Evolutionary conservation across 1,140 invertebrate species (phyloP).

Genomic region (Drosophila mauritiana): DNA sequence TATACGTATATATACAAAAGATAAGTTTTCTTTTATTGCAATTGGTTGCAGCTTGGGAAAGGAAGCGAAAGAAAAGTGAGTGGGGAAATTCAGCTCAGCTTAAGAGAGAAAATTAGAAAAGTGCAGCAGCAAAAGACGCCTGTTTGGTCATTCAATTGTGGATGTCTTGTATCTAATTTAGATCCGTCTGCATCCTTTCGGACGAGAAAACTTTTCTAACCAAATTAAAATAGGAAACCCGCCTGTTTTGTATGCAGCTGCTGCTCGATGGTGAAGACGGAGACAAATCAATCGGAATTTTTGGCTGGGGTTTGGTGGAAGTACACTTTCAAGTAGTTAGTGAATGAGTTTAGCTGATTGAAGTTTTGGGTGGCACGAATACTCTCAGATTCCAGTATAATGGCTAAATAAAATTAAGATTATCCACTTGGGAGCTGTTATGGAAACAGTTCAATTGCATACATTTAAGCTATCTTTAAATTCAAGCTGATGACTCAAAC

Average conservation of each 20-base stretch:
- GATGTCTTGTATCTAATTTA: conserved; percentile 67
- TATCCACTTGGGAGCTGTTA: no score
- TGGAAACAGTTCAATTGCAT: no score
- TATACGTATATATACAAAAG: conserved; percentile 51
- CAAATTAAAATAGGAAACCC: conserved; percentile 73
- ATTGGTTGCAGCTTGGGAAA: conserved; percentile 39
- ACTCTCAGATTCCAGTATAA: not conserved
- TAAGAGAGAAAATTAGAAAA: conserved; percentile 67
- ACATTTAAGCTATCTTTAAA: no score
- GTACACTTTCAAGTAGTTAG: conserved; percentile 22
- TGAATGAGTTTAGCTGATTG: conserved; percentile 27
- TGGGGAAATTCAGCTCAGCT: conserved; percentile 34
- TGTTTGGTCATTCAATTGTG: conserved; percentile 65
- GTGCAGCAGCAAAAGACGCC: conserved; percentile 41
- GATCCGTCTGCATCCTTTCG: conserved; percentile 54
- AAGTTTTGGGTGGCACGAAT: not conserved
- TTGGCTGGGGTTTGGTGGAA: conserved; percentile 14
- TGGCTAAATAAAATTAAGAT: not conserved
- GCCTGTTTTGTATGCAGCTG: conserved; percentile 55
- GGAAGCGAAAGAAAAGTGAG: conserved; percentile 56
- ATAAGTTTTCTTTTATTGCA: conserved; percentile 82
- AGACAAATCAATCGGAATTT: conserved; percentile 43
- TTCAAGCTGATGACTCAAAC: no score
- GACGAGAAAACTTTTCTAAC: conserved; percentile 50
- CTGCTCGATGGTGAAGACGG: conserved; percentile 23